Conservation (phyloP, 1,140 invertebrate genomes). For the Apis florea region DNA sequence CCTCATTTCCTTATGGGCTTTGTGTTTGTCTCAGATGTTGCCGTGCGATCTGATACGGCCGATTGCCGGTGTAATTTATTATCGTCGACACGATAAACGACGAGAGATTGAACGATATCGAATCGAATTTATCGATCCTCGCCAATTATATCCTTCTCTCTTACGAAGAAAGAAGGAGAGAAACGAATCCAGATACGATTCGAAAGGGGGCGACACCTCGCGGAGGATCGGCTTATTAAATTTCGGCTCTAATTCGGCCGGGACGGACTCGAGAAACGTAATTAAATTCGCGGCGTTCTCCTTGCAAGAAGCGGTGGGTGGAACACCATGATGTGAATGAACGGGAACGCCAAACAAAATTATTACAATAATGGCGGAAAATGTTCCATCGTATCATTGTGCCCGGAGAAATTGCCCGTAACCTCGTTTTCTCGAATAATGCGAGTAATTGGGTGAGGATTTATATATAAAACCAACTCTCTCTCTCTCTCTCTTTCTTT, state of each 20-base stretch:
- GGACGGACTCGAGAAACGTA: not conserved
- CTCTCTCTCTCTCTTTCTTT: too few relatives aligned
- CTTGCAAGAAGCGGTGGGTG: not conserved
- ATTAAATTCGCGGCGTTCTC: constrained; percentile 16
- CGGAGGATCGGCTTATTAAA: not conserved
- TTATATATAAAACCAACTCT: not conserved
- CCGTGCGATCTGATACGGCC: not conserved
- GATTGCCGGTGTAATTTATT: constrained; percentile 25
- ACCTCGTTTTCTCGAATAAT: constrained; percentile 28
- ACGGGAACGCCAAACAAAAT: constrained; percentile 8
- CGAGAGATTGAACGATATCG: too few relatives aligned
- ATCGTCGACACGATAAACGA: not conserved
- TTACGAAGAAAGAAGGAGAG: too few relatives aligned
- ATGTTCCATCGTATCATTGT: constrained; percentile 29
- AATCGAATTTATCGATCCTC: too few relatives aligned
- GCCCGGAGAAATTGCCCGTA: constrained; percentile 4
- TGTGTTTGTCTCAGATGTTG: constrained; percentile 15
- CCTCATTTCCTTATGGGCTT: constrained; percentile 54
- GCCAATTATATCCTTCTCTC: too few relatives aligned
- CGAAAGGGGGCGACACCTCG: too few relatives aligned
- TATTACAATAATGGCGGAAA: constrained; percentile 21
- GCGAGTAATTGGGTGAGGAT: constrained; percentile 28
- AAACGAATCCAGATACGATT: too few relatives aligned
- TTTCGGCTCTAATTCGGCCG: constrained; percentile 5
- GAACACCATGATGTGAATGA: constrained; percentile 25